A percentile compares a stretch with the other conserved stretches of the same genome.
Conservation (phyloP, 1,140 invertebrate genomes). For the Megathymus violae region DNA sequence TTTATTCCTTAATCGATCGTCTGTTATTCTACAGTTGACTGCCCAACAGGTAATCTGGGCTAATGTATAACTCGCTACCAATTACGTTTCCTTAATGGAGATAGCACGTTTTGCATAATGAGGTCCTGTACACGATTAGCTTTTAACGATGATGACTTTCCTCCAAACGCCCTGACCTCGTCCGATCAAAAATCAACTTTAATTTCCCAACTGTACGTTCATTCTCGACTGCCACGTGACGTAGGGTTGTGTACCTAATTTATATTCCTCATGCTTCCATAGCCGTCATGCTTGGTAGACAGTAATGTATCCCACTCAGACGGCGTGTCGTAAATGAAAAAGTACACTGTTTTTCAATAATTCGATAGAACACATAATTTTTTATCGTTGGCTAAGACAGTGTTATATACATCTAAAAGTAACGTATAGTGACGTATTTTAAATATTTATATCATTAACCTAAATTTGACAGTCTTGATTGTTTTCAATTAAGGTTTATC, state of each 20-base stretch:
- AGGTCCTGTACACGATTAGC: constrained; percentile 71
- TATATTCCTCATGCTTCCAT: constrained; percentile 61
- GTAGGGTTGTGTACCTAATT: constrained; percentile 53
- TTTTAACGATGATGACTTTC: constrained; percentile 74
- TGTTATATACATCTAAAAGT: too few relatives aligned
- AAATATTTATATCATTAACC: too few relatives aligned
- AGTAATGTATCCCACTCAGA: constrained; percentile 61
- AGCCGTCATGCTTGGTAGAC: constrained; percentile 68
- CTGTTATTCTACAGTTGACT: constrained; percentile 1
- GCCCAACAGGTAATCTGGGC: constrained; percentile 31
- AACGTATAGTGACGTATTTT: neutral
- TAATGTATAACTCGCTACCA: constrained; percentile 39
- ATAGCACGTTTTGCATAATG: constrained; percentile 69
- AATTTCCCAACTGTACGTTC: constrained; percentile 20
- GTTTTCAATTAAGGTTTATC: too few relatives aligned
- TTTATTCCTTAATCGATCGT: neutral
- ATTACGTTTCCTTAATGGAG: constrained; percentile 57
- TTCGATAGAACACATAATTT: constrained; percentile 24
- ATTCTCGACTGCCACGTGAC: constrained; percentile 10
- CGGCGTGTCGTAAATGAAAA: constrained; percentile 53
- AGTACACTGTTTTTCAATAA: constrained; percentile 26
- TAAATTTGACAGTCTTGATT: too few relatives aligned
- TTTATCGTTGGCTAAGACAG: constrained; percentile 6
- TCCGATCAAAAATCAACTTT: constrained; percentile 34
- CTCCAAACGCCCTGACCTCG: constrained; percentile 39